Conservation (phyloP, 2,113 vertebrate genomes). For the Jaculus jaculus region DNA sequence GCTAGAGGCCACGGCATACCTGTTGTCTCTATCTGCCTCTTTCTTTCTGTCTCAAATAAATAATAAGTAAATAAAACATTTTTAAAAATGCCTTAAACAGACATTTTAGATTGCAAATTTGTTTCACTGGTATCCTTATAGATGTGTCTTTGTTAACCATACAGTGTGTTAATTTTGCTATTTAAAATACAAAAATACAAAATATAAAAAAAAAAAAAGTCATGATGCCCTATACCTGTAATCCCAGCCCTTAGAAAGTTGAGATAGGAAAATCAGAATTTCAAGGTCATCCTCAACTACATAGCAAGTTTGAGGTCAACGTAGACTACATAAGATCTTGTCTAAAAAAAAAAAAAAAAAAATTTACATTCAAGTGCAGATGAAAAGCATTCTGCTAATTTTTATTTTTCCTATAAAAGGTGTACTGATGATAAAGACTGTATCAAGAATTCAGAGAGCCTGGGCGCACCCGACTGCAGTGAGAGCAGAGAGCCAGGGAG, state of each 20-base stretch:
- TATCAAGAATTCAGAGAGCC: constrained; percentile 35
- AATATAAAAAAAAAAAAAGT: too few species aligned
- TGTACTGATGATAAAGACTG: neutral
- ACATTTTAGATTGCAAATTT: constrained; percentile 37
- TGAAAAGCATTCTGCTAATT: constrained; percentile 53
- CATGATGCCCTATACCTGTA: too few species aligned
- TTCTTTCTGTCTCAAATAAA: too few species aligned
- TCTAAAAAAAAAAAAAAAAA: too few species aligned
- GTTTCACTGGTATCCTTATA: constrained; percentile 51
- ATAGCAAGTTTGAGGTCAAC: too few species aligned
- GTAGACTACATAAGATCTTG: too few species aligned
- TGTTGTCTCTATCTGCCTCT: too few species aligned
- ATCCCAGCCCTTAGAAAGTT: too few species aligned
- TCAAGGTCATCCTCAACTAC: too few species aligned
- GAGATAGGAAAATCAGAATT: too few species aligned
- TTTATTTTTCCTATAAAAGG: constrained; percentile 48
- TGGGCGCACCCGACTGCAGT: neutral
- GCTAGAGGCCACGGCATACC: too few species aligned
- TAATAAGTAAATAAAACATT: too few species aligned
- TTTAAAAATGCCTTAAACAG: neutral
- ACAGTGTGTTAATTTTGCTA: constrained; percentile 38
- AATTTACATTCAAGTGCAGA: neutral
- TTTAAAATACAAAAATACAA: constrained; percentile 53
- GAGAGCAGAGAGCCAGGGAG: constrained; percentile 27
- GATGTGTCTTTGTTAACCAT: constrained; percentile 46